Evolutionary conservation across 2,797 vertebrate species (phyloP), one percentile per base, ranked within the genome.

Genomic region (Coluber constrictor): DNA sequence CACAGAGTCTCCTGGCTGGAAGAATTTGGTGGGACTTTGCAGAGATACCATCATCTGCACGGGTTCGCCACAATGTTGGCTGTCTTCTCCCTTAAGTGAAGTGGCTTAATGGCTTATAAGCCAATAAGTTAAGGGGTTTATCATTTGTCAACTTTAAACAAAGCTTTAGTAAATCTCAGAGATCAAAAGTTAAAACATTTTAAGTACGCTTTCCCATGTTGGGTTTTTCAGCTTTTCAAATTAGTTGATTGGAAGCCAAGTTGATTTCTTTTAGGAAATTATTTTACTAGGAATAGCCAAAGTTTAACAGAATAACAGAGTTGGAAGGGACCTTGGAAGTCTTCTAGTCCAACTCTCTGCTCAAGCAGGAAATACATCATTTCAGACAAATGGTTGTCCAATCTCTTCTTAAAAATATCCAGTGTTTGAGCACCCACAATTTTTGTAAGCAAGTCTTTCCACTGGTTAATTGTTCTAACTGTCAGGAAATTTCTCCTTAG

Each of bases 111-210:
- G 7, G 47, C 4, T 51, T 6, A 51, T 51, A 51, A 51, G 8
- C 51, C 51, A 51, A 51, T 51, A 51, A 51, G 47, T 90, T 88
- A 90, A 93, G 61, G 43, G 90, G 63, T 74, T 90, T 90, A 87
- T 90, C 86, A 74, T 91, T 91, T 91, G 86, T 83, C 92, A 93
- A 37, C 20, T 88, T 88, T 93, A 88, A 88, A 93, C 61, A 79
- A 91, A 86, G 29, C 63, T 59, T 47, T 61, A 61, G 86, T 91
- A 88, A 91, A 93, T 88, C 86, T 60, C 86, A 37, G 54, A 51
- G 70, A 93, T 93, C 86, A 93, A 89, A 93, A 11, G 2, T 89
- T 92, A 91, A 88, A 66, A 2, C 88, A 4, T 60, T 93, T 92
- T 88, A n/a, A 2, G 2, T 57, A 54, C 6, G 13, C 66, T 51